These are phyloP conservation scores for Paelopatides confundens DNA, from an alignment of 53 echinoderm and acorn worm species.

Conservation along the genomic window DNA sequence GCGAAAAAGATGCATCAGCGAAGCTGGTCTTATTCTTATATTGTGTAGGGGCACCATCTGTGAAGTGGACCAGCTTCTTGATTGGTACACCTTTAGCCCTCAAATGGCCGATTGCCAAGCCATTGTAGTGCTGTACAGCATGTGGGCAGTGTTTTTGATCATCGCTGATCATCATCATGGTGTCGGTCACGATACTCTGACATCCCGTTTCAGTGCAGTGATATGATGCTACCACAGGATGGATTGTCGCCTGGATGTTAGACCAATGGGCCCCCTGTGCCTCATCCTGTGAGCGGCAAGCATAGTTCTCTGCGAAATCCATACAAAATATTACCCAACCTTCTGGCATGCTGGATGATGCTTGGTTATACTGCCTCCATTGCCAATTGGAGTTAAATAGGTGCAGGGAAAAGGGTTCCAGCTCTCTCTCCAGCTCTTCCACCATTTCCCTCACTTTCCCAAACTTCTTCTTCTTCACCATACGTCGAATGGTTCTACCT, in stretches of 20 bases:
- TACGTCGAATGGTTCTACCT: not conserved
- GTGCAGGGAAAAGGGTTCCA: not conserved
- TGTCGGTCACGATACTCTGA: slow-evolving; percentile 21
- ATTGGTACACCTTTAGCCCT: not conserved
- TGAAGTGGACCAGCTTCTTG: not conserved
- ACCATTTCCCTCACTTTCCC: not conserved
- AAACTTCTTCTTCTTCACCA: not conserved
- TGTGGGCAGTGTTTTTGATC: slow-evolving; percentile 25
- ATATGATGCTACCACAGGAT: slow-evolving; percentile 52
- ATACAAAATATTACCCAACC: slow-evolving; percentile 38
- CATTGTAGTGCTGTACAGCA: not conserved
- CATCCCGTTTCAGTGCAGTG: slow-evolving; percentile 25
- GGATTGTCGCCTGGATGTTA: slow-evolving; percentile 46
- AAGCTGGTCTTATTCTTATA: not conserved
- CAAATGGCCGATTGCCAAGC: not conserved
- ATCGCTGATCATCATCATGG: slow-evolving; percentile 34
- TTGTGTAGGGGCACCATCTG: not conserved
- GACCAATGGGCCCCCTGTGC: slow-evolving; percentile 55
- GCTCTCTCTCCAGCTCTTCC: not conserved
- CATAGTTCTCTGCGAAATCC: slow-evolving; percentile 54
- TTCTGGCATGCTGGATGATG: not conserved
- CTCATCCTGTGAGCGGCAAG: slow-evolving; percentile 51
- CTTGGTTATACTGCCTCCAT: not conserved
- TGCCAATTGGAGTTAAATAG: not conserved
- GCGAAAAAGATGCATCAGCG: too few species aligned